Conservation (phyloP, 1,140 invertebrate species). For the Manduca sexta region DNA sequence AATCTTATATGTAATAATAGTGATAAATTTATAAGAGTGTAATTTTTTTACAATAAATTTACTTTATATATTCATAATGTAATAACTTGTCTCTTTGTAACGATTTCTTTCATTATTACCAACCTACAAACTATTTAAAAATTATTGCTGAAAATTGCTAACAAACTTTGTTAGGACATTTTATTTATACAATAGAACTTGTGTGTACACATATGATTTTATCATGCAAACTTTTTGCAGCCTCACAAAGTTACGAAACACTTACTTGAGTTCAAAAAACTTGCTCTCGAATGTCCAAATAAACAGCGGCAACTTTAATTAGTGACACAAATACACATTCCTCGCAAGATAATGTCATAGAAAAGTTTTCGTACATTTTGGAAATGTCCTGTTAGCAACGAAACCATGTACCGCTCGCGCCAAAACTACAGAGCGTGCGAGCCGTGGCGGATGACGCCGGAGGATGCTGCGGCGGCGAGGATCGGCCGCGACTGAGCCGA, state of each 20-base stretch:
- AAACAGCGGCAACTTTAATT: conserved; percentile 14
- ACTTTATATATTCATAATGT: too few species aligned
- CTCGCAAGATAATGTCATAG: conserved; percentile 7
- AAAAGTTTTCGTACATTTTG: conserved; percentile 12
- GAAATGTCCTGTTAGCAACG: conserved; percentile 13
- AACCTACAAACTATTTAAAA: too few species aligned
- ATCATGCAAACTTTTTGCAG: neutral
- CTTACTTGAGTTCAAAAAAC: conserved; percentile 16
- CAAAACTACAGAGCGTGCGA: conserved; percentile 10
- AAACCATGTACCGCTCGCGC: conserved; percentile 16
- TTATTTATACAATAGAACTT: too few species aligned
- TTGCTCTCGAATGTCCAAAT: conserved; percentile 19
- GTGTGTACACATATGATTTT: too few species aligned
- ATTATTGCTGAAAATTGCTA: too few species aligned
- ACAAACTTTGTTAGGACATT: too few species aligned
- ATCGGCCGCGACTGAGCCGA: conserved; percentile 53
- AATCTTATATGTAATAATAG: too few species aligned
- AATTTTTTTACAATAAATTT: too few species aligned
- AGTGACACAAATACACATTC: conserved; percentile 24
- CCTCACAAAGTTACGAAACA: neutral
- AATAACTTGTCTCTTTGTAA: too few species aligned
- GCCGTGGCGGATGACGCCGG: conserved; percentile 9
- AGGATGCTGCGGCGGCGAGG: conserved; percentile 15
- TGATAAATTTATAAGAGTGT: too few species aligned
- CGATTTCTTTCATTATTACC: too few species aligned